Base-by-base conservation (phyloP, 2,113 vertebrate genomes). In the Sterna hirundo region DNA sequence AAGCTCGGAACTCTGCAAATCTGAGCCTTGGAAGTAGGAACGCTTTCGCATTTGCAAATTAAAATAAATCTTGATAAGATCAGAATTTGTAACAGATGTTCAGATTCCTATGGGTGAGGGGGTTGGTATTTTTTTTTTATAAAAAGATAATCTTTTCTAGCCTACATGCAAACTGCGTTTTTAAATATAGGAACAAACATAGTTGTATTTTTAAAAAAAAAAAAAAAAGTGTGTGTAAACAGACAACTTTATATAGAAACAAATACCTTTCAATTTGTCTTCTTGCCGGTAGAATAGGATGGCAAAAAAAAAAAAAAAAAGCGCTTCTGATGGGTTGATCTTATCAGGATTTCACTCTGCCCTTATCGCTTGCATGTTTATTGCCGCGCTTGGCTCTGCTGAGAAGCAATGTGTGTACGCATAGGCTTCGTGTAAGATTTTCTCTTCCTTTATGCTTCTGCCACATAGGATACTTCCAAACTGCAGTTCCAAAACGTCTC, bases 341-440 rank as follows among this genome's bases (percentile, higher is more conserved):
- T 97, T 95, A 97, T 97, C 98, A 98, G 94, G 94, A 89, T 96
- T 97, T 96, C 64, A 12, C 52, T 91, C 79, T 36, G 12, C 52
- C 54, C 70, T 27, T 90, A 57, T 32, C 81, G 88, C 85, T 92
- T 96, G 97, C 96, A 96, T 96, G 97, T 85, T 79, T 38, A 29
- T 83, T 83, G 95, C 90, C 20, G 44, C 84, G 6, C 94, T 69
- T 83, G 61, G 85, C 83, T 97, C 93, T 83, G 0, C n/a, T 42
- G 38, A 42, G 12, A 6, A 25, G 5, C 29, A 22, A 4, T 19
- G 1, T 36, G 1, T 2, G 7, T 27, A 25, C 1, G 1, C 86
- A 6, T 12, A 7, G 88, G 61, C 87, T 89, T 58, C 34, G 5
- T 46, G 38, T 32, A 30, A 70, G 79, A 88, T 69, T 68, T 49